Percentiles rank a stretch among this genome's conserved stretches.
Evolutionary conservation across 2,797 vertebrate genomes (phyloP).

Genomic region (Pristis pectinata): DNA sequence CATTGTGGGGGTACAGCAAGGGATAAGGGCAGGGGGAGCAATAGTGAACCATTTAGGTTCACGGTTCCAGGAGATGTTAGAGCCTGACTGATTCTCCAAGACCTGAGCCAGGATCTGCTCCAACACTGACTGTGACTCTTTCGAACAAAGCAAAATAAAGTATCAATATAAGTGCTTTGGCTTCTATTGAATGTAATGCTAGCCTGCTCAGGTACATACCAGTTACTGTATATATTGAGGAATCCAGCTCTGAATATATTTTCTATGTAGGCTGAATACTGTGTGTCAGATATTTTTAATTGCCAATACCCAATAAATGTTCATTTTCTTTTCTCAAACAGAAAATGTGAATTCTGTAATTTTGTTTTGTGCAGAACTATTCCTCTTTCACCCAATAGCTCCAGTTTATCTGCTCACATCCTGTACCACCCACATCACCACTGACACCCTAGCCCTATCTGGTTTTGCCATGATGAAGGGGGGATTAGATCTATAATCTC

Average conservation of each 20-base stretch:
- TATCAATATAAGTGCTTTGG: conserved; percentile 20
- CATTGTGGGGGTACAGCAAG: background rate
- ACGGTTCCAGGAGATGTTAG: too few species aligned
- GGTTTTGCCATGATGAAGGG: too few species aligned
- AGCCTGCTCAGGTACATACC: background rate
- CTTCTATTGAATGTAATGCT: background rate
- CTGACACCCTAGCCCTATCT: too few species aligned
- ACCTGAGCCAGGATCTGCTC: background rate
- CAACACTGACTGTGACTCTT: background rate
- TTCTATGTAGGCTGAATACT: background rate
- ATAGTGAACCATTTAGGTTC: background rate
- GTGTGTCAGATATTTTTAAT: background rate
- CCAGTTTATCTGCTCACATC: too few species aligned
- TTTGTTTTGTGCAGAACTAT: background rate
- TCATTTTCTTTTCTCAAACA: background rate
- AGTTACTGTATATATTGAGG: background rate
- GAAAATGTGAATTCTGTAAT: background rate
- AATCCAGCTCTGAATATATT: background rate
- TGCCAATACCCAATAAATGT: conserved; percentile 5
- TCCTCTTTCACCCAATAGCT: background rate
- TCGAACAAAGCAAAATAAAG: background rate
- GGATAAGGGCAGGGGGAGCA: background rate
- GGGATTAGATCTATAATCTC: too few species aligned
- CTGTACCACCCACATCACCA: too few species aligned
- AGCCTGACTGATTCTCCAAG: background rate